Conservation (phyloP, 1,140 invertebrate species). For the Zaprionus davidi region DNA sequence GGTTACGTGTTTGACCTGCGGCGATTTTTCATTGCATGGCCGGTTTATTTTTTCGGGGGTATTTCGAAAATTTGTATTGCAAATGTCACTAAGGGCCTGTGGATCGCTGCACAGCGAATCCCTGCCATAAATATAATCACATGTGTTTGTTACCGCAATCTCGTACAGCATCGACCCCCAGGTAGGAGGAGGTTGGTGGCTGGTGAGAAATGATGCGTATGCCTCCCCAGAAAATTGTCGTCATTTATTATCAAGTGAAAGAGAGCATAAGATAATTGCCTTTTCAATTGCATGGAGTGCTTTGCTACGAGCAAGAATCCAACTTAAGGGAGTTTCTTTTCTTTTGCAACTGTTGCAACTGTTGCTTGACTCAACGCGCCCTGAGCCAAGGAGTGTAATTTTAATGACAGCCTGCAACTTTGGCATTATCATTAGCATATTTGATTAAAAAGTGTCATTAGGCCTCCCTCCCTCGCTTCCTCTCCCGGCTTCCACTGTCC, state of each 20-base stretch:
- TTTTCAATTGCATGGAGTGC: background rate
- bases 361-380: background rate
- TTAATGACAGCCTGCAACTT: constrained; percentile 60
- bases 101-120: constrained; percentile 17
- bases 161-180: constrained; percentile 8
- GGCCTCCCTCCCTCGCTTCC: constrained; percentile 28
- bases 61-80: constrained; percentile 76
- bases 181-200: background rate
- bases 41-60: constrained; percentile 56
- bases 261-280: constrained; percentile 7
- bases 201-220: background rate
- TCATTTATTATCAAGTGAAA: constrained; percentile 1
- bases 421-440: constrained; percentile 78
- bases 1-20: constrained; percentile 80
- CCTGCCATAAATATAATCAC: constrained; percentile 55
- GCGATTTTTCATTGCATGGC: constrained; percentile 77
- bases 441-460: constrained; percentile 83
- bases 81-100: constrained; percentile 59
- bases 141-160: constrained; percentile 37
- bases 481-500: background rate
- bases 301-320: background rate
- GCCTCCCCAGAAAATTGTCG: constrained; percentile 17
- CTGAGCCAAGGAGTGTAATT: constrained; percentile 39
- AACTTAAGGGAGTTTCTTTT: background rate
- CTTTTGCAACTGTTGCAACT: background rate